Conservation (phyloP, 2,888 invertebrate species). For the Drosophila basisetae region DNA sequence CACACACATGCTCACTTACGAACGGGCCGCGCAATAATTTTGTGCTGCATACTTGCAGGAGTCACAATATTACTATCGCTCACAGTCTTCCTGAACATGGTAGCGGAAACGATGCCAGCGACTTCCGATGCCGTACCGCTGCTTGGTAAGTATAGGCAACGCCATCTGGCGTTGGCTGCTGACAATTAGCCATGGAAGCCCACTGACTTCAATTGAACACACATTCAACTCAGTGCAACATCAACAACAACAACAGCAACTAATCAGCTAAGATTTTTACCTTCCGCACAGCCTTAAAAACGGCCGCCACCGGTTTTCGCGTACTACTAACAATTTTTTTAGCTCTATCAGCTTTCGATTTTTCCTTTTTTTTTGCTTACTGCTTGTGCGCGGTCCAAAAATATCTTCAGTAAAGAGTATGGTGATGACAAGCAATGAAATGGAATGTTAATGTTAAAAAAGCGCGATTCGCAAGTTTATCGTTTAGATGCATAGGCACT, state of each 20-base stretch:
- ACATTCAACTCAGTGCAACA: constrained; percentile 45
- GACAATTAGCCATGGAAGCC: constrained; percentile 9
- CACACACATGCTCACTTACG: constrained; percentile 1
- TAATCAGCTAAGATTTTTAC: constrained; percentile 67
- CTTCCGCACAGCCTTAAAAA: constrained; percentile 62
- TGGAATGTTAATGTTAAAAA: background rate
- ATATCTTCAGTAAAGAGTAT: background rate
- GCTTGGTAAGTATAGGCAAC: constrained; percentile 87
- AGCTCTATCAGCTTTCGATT: background rate
- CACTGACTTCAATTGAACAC: constrained; percentile 41
- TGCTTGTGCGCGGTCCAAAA: background rate
- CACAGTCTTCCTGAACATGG: constrained; percentile 99
- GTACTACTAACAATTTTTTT: constrained; percentile 22
- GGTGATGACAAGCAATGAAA: background rate
- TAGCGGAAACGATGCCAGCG: constrained; percentile 99
- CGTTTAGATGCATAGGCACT: background rate
- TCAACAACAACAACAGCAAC: constrained; percentile 29
- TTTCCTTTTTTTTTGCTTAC: background rate
- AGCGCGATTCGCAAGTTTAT: background rate
- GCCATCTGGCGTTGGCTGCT: constrained; percentile 25
- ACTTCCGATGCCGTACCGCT: constrained; percentile 97
- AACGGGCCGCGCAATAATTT: constrained; percentile 21
- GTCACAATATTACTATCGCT: constrained; percentile 98
- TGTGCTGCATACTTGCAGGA: constrained; percentile 87
- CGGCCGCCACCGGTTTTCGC: constrained; percentile 25